These are phyloP conservation scores for Lochmaea crataegi DNA, from an alignment of 2,888 invertebrate genomes.

Conservation along the genomic window DNA sequence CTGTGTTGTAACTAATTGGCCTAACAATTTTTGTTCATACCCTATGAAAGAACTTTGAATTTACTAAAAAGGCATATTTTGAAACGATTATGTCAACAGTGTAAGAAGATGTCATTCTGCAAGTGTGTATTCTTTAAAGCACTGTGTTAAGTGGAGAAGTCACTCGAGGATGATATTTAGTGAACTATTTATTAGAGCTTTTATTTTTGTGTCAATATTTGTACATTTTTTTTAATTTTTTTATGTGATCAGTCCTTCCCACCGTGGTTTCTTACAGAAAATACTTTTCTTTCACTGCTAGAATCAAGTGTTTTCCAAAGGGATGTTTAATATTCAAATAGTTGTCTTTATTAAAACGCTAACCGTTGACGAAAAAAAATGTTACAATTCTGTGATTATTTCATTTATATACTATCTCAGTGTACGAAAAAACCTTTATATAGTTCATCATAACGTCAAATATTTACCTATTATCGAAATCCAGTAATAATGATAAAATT, in stretches of 20 bases:
- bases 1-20: too few species aligned
- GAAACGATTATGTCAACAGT: neutral
- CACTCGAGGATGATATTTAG: constrained; percentile 43
- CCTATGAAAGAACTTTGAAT: neutral
- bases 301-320: neutral
- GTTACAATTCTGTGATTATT: neutral
- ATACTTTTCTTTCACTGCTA: neutral
- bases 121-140: constrained; percentile 43
- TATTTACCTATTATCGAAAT: neutral
- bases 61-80: neutral
- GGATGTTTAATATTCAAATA: constrained; percentile 5
- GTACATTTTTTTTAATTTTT: constrained; percentile 19
- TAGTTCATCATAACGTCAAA: neutral
- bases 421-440: neutral
- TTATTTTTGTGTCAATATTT: constrained; percentile 27
- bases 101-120: constrained; percentile 20
- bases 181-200: constrained; percentile 36
- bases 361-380: neutral
- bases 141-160: constrained; percentile 48
- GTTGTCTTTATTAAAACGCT: neutral
- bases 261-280: neutral
- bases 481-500: neutral
- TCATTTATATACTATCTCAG: neutral
- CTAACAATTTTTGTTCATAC: neutral
- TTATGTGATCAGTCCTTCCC: neutral